A percentile compares a stretch with the other conserved stretches of the same genome.
phyloP scores from a whole-genome alignment of 1,140 invertebrate species.

The Pseudomyrmex concolor region DNA sequence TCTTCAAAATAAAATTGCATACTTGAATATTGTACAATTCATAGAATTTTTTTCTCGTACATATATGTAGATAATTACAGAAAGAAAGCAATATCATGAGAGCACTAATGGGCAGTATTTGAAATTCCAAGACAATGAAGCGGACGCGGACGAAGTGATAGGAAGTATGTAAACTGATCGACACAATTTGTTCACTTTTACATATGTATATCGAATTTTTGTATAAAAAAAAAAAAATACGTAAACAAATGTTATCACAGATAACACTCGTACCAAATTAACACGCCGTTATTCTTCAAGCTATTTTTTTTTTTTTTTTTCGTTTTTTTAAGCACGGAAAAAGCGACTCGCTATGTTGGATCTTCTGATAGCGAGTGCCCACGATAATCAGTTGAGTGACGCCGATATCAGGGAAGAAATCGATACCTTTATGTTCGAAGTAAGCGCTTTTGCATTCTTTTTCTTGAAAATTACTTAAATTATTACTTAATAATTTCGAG shows the following conservation, averaged over 20 bases:
- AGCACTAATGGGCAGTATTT: constrained; percentile 61
- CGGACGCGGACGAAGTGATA: not conserved
- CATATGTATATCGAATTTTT: not conserved
- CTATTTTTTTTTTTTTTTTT: not conserved
- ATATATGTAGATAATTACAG: constrained; percentile 69
- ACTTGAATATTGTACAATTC: too few relatives aligned
- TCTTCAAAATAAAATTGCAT: too few relatives aligned
- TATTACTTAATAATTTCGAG: too few relatives aligned
- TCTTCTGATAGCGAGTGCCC: constrained; percentile 88
- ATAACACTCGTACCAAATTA: too few relatives aligned
- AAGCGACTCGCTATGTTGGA: constrained; percentile 92
- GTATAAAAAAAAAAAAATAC: too few relatives aligned
- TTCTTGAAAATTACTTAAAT: too few relatives aligned
- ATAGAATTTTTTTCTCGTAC: too few relatives aligned
- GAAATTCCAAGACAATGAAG: constrained; percentile 23
- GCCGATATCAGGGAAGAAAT: constrained; percentile 92
- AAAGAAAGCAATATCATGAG: constrained; percentile 76
- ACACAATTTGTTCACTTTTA: too few relatives aligned
- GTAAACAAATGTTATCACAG: too few relatives aligned
- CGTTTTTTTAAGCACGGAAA: constrained; percentile 78
- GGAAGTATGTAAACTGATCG: constrained; percentile 22
- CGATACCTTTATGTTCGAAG: constrained; percentile 87
- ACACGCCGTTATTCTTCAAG: too few relatives aligned
- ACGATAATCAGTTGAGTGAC: constrained; percentile 85
- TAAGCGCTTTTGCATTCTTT: too few relatives aligned